Evolutionary conservation across 2,888 invertebrate genomes (phyloP).

Genomic region (Cyclophora albipunctata): DNA sequence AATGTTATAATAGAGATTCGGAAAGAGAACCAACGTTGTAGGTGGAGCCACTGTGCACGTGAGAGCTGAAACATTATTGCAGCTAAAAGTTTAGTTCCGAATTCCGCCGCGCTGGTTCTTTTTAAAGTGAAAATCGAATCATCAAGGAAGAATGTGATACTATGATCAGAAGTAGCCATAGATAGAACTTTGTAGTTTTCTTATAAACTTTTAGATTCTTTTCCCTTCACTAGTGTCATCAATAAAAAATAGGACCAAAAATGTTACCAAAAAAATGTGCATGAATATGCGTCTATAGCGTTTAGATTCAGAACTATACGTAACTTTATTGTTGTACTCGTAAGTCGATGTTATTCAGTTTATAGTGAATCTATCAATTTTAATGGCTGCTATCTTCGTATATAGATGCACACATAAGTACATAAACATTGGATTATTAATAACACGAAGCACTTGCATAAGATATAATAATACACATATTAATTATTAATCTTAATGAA

Average conservation of each 20-base stretch:
- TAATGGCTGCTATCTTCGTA: conserved; percentile 28
- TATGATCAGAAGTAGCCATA: conserved; percentile 30
- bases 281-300: conserved; percentile 25
- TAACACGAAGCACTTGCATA: no score
- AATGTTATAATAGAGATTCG: no score
- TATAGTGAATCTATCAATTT: conserved; percentile 34
- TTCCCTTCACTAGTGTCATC: conserved; percentile 19
- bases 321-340: conserved; percentile 32
- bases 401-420: conserved; percentile 22
- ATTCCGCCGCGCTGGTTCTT: not conserved
- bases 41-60: no score
- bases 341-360: conserved; percentile 40
- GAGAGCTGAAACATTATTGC: no score
- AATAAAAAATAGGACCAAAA: conserved; percentile 40
- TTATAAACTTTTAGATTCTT: conserved; percentile 23
- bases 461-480: no score
- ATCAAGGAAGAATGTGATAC: conserved; percentile 47
- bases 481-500: no score
- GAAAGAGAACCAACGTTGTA: no score
- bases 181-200: conserved; percentile 22
- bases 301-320: conserved; percentile 42
- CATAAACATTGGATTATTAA: not conserved
- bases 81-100: no score
- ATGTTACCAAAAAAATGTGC: conserved; percentile 22
- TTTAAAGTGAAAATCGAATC: conserved; percentile 31